phyloP scores from a whole-genome alignment of 2,797 vertebrate species.

The Coccyzus lansbergi region DNA sequence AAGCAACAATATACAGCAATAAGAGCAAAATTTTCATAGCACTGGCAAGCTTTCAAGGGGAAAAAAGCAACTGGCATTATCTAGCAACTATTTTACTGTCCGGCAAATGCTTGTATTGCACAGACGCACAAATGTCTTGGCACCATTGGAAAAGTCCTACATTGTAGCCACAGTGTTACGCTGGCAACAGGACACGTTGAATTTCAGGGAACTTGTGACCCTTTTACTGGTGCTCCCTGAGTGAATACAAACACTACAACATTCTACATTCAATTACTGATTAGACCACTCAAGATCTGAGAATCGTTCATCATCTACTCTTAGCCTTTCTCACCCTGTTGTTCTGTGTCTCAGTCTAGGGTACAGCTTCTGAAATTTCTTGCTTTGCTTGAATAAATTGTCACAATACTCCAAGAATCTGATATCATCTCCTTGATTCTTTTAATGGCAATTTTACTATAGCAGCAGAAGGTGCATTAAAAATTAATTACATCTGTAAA shows the following conservation, averaged over 20 bases:
- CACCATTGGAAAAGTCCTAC: neutral
- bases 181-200: neutral
- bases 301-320: neutral
- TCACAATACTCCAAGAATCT: neutral
- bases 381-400: neutral
- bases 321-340: neutral
- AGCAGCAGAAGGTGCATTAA: neutral
- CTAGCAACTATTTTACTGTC: neutral
- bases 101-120: neutral
- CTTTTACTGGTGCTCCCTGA: neutral
- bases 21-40: neutral
- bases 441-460: constrained; percentile 7
- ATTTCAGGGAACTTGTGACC: neutral
- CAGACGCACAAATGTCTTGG: accelerated
- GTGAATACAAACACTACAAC: neutral
- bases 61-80: neutral
- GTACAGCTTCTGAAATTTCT: neutral
- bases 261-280: neutral
- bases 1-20: neutral
- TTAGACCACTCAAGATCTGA: neutral
- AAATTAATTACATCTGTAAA: neutral
- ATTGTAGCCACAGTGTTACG: neutral
- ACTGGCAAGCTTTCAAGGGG: neutral
- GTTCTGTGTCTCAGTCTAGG: neutral
- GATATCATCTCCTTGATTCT: neutral